A percentile compares a stretch with the other conserved stretches of the same genome.
Evolutionary conservation across 2,888 invertebrate species (phyloP).

Genomic region (Mystacides longicornis): DNA sequence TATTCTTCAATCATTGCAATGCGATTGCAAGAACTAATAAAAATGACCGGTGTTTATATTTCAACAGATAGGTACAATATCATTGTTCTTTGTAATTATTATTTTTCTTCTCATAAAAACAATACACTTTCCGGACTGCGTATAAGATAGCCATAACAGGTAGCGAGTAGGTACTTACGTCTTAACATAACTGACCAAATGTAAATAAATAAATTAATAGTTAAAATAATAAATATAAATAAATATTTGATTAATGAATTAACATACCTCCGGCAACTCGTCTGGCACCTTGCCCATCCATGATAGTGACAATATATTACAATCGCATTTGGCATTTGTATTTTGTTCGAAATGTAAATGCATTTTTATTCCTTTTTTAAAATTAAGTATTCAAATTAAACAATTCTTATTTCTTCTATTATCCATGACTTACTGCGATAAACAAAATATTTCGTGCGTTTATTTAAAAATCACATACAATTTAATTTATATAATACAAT

Average conservation of each 20-base stretch:
- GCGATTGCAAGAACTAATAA: no score
- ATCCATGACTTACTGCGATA: neutral
- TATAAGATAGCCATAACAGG: no score
- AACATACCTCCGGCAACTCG: constrained; percentile 78
- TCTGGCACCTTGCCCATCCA: constrained; percentile 99
- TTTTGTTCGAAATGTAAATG: constrained; percentile 95
- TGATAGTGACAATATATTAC: constrained; percentile 86
- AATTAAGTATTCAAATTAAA: neutral
- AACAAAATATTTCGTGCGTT: neutral
- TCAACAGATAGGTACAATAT: no score
- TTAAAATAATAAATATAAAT: neutral
- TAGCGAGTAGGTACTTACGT: no score
- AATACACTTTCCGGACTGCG: no score
- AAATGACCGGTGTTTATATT: no score
- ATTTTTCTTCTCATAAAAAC: no score
- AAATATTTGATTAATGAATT: neutral
- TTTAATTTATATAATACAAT: neutral
- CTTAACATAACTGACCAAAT: neutral
- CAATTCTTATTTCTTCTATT: neutral
- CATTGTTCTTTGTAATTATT: no score
- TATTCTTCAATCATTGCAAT: no score
- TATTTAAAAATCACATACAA: neutral
- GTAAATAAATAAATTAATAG: neutral
- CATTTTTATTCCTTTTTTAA: no score
- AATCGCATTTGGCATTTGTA: constrained; percentile 90